Percentiles rank a stretch among this genome's conserved stretches.
Evolutionary conservation across 2,113 vertebrate genomes (phyloP).

Genomic region (Pollachius pollachius): DNA sequence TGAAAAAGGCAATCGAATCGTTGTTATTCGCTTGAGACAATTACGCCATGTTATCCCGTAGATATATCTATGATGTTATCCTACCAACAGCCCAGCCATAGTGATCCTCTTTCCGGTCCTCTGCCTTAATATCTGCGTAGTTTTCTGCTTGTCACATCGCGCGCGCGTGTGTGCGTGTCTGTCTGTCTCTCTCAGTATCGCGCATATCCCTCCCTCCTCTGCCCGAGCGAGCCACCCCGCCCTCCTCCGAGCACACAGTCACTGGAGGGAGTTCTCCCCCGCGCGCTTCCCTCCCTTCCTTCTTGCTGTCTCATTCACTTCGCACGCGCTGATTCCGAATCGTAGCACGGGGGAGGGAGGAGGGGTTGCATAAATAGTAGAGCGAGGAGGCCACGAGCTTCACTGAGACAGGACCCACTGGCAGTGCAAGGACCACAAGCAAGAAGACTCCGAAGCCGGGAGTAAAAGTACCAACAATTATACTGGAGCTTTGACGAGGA

Average conservation of each 20-base stretch:
- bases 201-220: conserved; percentile 15
- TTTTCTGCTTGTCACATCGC: conserved; percentile 48
- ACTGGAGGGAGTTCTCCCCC: conserved; percentile 12
- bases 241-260: conserved; percentile 29
- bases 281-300: conserved; percentile 36
- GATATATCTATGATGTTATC: no score
- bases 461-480: conserved; percentile 80
- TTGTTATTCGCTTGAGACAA: no score
- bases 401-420: conserved; percentile 76
- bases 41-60: no score
- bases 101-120: conserved; percentile 74
- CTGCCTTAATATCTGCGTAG: conserved; percentile 73
- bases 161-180: neutral
- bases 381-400: conserved; percentile 64
- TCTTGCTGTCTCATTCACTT: conserved; percentile 75
- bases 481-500: conserved; percentile 59
- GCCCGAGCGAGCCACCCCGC: conserved; percentile 10
- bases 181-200: conserved; percentile 25
- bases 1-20: no score
- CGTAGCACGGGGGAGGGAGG: conserved; percentile 67
- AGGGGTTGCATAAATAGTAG: conserved; percentile 71
- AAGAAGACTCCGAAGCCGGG: conserved; percentile 83
- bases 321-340: conserved; percentile 73
- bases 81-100: neutral
- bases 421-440: conserved; percentile 77